Conservation (phyloP, 2,113 vertebrate genomes). For the Antechinus stuartii region DNA sequence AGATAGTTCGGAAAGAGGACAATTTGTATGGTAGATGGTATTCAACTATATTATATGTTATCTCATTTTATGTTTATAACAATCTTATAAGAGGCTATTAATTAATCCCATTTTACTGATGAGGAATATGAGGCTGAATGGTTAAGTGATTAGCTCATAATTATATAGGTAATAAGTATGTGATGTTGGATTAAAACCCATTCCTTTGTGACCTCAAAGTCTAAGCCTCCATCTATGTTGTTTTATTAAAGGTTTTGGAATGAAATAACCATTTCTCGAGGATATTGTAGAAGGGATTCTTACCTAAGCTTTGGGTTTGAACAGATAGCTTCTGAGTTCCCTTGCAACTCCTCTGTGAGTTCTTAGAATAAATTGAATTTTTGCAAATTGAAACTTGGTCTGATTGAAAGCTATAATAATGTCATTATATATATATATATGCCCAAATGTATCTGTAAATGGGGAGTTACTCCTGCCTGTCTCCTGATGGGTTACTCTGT, state of each 20-base stretch:
- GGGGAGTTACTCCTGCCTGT: accelerated
- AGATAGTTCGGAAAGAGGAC: not conserved
- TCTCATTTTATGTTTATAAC: not conserved
- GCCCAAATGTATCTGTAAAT: not conserved
- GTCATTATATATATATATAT: not conserved
- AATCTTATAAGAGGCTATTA: not conserved
- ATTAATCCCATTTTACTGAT: not conserved
- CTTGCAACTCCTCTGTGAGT: not conserved
- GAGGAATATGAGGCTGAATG: not conserved
- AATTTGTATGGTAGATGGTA: not conserved
- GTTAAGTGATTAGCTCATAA: not conserved
- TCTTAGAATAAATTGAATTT: not conserved
- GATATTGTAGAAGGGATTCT: not conserved
- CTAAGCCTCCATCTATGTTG: not conserved
- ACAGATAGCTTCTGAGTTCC: not conserved
- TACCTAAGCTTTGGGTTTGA: not conserved
- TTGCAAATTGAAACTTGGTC: not conserved
- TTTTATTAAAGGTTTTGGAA: not conserved
- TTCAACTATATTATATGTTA: not conserved
- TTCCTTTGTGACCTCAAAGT: not conserved
- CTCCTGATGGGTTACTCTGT: not conserved
- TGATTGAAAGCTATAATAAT: not conserved
- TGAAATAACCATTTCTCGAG: not conserved
- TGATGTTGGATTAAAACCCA: not conserved
- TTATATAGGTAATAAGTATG: not conserved